Percentiles rank a stretch among this genome's conserved stretches.
Conservation (phyloP, 1,140 invertebrate species). For the Zaprionus tsacasi region DNA sequence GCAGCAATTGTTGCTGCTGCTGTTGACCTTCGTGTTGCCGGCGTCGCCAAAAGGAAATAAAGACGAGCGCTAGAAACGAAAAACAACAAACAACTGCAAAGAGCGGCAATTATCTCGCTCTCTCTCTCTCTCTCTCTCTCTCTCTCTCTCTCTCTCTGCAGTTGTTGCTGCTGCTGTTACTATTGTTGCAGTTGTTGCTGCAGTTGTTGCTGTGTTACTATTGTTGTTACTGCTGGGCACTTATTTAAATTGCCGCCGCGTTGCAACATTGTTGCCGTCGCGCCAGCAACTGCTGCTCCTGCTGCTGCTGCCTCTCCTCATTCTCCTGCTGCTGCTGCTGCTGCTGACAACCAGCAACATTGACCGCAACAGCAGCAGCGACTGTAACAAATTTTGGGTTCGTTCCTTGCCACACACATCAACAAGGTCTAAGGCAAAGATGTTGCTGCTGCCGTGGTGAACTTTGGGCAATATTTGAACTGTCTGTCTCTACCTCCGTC, state of each 20-base stretch:
- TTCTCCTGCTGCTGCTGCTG: background rate
- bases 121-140: conserved; percentile 11
- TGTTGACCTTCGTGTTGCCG: conserved; percentile 70
- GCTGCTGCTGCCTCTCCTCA: background rate
- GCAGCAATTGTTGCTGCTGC: conserved; percentile 33
- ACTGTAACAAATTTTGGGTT: conserved; percentile 65
- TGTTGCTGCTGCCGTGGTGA: conserved; percentile 5
- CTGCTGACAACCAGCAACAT: conserved; percentile 30
- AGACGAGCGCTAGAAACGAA: conserved; percentile 58
- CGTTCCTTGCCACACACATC: conserved; percentile 73
- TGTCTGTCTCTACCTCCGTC: background rate
- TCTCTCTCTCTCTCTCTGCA: conserved; percentile 16
- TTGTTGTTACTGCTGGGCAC: conserved; percentile 49
- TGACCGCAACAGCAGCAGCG: conserved; percentile 21
- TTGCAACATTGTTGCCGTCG: conserved; percentile 54
- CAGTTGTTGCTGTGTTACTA: conserved; percentile 31
- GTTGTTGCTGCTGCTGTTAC: conserved; percentile 10
- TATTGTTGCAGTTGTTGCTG: conserved; percentile 11
- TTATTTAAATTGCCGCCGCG: conserved; percentile 73
- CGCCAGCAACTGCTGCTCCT: conserved; percentile 2
- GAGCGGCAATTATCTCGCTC: conserved; percentile 62
- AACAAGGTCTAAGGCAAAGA: conserved; percentile 24
- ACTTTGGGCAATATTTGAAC: conserved; percentile 1
- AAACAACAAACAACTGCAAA: conserved; percentile 52
- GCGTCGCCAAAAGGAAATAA: conserved; percentile 59